Conservation (phyloP, 2,113 vertebrate species). For the Aptenodytes forsteri region DNA sequence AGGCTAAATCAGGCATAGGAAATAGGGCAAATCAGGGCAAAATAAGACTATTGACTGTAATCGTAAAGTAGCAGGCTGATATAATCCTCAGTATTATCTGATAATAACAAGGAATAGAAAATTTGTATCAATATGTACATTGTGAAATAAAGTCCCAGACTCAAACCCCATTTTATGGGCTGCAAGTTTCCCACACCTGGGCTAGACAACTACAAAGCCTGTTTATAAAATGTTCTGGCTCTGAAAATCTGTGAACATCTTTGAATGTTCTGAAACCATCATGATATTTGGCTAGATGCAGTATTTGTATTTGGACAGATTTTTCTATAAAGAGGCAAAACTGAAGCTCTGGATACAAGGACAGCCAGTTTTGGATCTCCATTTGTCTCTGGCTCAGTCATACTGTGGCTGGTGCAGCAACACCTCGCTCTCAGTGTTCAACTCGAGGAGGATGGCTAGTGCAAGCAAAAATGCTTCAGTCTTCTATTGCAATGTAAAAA, state of each 20-base stretch:
- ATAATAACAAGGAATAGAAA: background rate
- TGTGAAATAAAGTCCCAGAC: background rate
- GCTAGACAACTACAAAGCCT: background rate
- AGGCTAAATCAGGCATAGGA: background rate
- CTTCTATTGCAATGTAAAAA: background rate
- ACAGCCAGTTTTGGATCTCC: background rate
- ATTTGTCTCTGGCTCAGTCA: background rate
- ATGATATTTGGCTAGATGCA: background rate
- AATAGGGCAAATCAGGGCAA: background rate
- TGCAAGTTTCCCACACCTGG: background rate
- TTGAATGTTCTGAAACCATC: background rate
- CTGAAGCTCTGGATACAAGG: background rate
- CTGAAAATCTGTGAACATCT: background rate
- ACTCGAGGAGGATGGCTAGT: background rate
- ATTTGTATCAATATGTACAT: background rate
- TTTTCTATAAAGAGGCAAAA: background rate
- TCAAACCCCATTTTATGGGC: background rate
- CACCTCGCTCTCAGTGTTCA: background rate
- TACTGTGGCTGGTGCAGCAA: background rate
- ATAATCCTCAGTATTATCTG: background rate
- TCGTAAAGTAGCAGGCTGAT: background rate
- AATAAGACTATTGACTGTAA: background rate
- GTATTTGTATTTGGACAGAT: background rate
- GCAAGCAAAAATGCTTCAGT: background rate
- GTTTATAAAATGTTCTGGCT: background rate